These are phyloP conservation scores for Ormyrus rosae DNA, from an alignment of 2,888 invertebrate genomes.

Conservation along the genomic window DNA sequence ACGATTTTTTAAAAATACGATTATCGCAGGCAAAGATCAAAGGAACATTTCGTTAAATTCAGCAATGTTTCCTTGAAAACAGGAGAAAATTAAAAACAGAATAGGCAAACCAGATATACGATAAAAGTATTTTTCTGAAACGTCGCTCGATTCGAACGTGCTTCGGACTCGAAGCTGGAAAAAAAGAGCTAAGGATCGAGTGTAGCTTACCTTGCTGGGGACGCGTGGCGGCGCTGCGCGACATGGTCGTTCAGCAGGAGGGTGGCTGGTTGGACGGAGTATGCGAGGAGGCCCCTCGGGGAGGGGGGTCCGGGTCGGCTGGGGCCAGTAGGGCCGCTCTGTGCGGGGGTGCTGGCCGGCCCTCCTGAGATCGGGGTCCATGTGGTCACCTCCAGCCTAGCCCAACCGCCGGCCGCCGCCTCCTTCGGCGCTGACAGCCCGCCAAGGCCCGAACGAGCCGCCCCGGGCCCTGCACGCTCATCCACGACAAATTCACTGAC, in stretches of 20 bases:
- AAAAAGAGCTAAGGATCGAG: background rate
- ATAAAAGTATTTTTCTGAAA: too few relatives aligned
- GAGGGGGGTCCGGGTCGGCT: constrained; percentile 54
- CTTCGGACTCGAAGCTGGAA: background rate
- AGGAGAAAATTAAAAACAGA: too few relatives aligned
- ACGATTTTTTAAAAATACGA: too few relatives aligned
- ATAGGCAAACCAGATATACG: too few relatives aligned
- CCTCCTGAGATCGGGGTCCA: constrained; percentile 68
- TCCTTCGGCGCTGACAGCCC: constrained; percentile 55
- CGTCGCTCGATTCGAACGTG: too few relatives aligned
- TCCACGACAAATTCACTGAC: constrained; percentile 60
- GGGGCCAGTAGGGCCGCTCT: constrained; percentile 22
- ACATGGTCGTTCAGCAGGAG: constrained; percentile 66
- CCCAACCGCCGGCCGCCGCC: constrained; percentile 44
- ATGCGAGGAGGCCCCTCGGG: constrained; percentile 56
- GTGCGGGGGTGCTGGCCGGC: constrained; percentile 10
- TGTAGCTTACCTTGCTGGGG: constrained; percentile 71
- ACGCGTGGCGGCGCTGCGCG: constrained; percentile 73
- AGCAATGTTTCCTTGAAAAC: too few relatives aligned
- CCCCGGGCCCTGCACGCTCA: constrained; percentile 57
- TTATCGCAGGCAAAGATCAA: too few relatives aligned
- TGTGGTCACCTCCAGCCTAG: constrained; percentile 71
- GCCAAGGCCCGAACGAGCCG: constrained; percentile 2
- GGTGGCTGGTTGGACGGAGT: too few relatives aligned
- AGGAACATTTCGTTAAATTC: too few relatives aligned